Evolutionary conservation across 2,113 vertebrate genomes (phyloP), one percentile per base, ranked within the genome.

Genomic region (Hemiprocne comata): DNA sequence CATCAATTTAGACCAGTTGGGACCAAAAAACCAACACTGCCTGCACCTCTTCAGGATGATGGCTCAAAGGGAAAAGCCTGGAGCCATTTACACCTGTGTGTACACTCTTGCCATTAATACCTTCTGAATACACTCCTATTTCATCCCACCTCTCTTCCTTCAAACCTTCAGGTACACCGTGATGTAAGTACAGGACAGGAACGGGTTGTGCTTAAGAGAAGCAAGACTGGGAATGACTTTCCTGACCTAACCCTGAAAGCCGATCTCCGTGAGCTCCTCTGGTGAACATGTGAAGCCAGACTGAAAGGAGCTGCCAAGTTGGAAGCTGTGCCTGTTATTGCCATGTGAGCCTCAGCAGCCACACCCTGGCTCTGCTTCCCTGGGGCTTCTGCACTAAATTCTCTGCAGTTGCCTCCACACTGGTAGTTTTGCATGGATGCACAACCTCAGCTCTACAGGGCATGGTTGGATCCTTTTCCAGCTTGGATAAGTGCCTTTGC

Each of bases 241-340:
- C 31, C 66, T 80, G 53, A 85, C 82, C 31, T 87, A 50, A 33
- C n/a, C 34, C 58, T 70, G 54, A 77, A 91, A 75, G 36, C 17
- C 58, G 67, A 66, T 82, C 62, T 87, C 36, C 0, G 0, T 28
- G 36, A 60, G 46, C 23, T 85, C 62, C 46, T 83, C 83, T 34
- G 70, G 31, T 24, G 42, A 70, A 36, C 31, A 11, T 58, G 70
- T 76, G 78, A 93, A 93, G n/a, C 74, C 55, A 64, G 57, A 26
- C 57, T 75, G 76, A 61, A 36, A 13, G 0, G 10, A 86, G 42
- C 82, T 90, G 78, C 93, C 82, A 86, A 33, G 19, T 16, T 95
- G 90, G 88, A 97, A 95, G 72, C 65, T 81, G 53, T 61, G 69
- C 21, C 82, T 96, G 69, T 53, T 90, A 65, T 65, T 95, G 92